Percentiles rank a stretch among this genome's conserved stretches.
phyloP scores from a whole-genome alignment of 2,888 invertebrate species.

The Dascillus cervinus region DNA sequence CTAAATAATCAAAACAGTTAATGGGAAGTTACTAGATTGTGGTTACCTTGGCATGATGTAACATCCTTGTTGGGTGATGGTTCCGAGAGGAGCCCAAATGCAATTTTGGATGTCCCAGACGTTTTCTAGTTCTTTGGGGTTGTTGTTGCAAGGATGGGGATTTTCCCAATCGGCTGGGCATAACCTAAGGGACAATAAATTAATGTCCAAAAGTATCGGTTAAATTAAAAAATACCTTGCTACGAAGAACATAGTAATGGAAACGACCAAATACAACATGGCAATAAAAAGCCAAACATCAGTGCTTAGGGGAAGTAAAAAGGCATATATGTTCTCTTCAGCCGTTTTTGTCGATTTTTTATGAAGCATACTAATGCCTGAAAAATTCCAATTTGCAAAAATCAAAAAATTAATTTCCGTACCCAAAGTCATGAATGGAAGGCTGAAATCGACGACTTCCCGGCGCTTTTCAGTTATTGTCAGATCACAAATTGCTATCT shows the following conservation, averaged over 20 bases:
- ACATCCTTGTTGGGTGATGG: conserved; percentile 88
- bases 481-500: conserved; percentile 90
- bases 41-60: conserved; percentile 82
- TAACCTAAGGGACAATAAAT: conserved; percentile 60
- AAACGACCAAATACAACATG: conserved; percentile 74
- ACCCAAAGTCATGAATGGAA: conserved; percentile 95
- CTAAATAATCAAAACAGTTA: conserved; percentile 42
- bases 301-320: conserved; percentile 76
- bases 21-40: background rate
- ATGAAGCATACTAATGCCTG: conserved; percentile 69
- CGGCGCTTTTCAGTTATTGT: conserved; percentile 90
- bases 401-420: conserved; percentile 11
- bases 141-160: conserved; percentile 83
- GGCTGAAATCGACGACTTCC: conserved; percentile 84
- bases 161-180: conserved; percentile 91
- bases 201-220: no score
- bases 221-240: no score
- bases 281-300: conserved; percentile 88
- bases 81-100: conserved; percentile 88
- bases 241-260: conserved; percentile 71
- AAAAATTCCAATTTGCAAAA: conserved; percentile 8
- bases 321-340: conserved; percentile 43
- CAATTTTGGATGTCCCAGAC: conserved; percentile 82
- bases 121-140: conserved; percentile 81
- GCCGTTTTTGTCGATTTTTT: conserved; percentile 70